Conservation (phyloP, 2,113 vertebrate species). For the Pithys albifrons region DNA sequence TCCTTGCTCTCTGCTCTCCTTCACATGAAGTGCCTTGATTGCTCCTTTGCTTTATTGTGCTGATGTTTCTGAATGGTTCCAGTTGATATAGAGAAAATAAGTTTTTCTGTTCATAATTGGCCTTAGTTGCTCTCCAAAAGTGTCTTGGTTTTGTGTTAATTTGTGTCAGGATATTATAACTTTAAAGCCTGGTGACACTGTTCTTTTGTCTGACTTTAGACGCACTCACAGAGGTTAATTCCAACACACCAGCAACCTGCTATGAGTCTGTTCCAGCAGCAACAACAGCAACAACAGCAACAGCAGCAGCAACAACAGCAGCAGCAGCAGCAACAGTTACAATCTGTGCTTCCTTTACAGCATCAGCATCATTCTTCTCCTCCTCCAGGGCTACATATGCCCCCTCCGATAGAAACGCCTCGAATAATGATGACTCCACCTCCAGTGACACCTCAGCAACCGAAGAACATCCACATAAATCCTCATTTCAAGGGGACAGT, state of each 20-base stretch:
- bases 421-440: conserved; percentile 86
- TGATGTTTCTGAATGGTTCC: background rate
- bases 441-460: conserved; percentile 80
- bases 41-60: background rate
- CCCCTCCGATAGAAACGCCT: conserved; percentile 83
- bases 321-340: conserved; percentile 82
- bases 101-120: background rate
- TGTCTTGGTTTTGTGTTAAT: background rate
- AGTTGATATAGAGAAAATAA: background rate
- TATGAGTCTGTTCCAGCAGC: conserved; percentile 86
- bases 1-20: background rate
- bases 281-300: conserved; percentile 72
- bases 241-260: conserved; percentile 78
- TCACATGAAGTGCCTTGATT: background rate
- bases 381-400: conserved; percentile 76
- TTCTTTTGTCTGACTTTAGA: conserved; percentile 72
- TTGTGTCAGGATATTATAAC: background rate
- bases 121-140: background rate
- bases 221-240: conserved; percentile 82
- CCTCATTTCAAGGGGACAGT: conserved; percentile 95
- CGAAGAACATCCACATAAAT: conserved; percentile 98
- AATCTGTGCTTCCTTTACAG: conserved; percentile 89
- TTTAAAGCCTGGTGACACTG: conserved; percentile 16
- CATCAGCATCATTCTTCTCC: conserved; percentile 85
- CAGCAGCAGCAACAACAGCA: conserved; percentile 74